phyloP scores from a whole-genome alignment of 2,113 vertebrate species.

The Mohoua ochrocephala region DNA sequence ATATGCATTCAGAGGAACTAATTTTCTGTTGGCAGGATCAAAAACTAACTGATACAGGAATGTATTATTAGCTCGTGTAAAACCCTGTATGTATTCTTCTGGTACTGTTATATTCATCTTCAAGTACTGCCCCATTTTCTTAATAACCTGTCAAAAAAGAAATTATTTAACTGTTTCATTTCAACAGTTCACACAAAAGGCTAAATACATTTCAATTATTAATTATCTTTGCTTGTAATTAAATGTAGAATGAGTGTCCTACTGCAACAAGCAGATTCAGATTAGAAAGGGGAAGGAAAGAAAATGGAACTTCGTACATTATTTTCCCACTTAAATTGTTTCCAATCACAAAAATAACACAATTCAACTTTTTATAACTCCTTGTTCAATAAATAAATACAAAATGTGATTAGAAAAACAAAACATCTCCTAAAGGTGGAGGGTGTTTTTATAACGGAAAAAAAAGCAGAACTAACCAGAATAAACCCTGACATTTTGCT shows the following conservation, averaged over 20 bases:
- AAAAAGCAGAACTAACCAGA: neutral
- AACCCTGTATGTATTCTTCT: constrained; percentile 90
- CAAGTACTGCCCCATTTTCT: constrained; percentile 95
- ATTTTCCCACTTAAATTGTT: neutral
- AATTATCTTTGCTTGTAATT: neutral
- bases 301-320: neutral
- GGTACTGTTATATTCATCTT: constrained; percentile 87
- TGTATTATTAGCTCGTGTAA: constrained; percentile 91
- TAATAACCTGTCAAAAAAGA: constrained; percentile 81
- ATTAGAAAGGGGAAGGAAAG: neutral
- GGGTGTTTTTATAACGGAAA: neutral
- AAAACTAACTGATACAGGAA: constrained; percentile 97
- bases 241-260: neutral
- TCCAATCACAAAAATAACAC: neutral
- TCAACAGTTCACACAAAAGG: neutral
- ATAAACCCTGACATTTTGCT: neutral
- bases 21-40: constrained; percentile 84
- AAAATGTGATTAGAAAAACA: neutral
- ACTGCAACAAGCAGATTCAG: neutral
- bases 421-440: neutral
- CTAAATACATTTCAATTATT: neutral
- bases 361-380: neutral
- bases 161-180: neutral
- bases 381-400: neutral
- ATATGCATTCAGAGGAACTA: constrained; percentile 90